These are phyloP conservation scores for Agrotis puta DNA, from an alignment of 2,888 invertebrate genomes.

Conservation along the genomic window DNA sequence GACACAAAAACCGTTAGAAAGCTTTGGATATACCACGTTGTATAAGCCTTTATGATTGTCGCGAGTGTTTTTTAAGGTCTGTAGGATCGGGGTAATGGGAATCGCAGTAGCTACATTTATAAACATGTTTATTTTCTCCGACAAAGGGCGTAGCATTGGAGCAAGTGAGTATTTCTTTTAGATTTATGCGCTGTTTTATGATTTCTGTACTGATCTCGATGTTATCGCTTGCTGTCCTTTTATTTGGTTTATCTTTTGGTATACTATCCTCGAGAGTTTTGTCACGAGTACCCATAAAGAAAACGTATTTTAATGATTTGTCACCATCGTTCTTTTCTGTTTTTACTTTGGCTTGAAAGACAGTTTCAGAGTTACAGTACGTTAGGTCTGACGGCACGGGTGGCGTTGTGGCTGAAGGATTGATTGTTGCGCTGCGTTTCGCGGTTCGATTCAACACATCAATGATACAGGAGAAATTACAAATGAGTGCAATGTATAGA, in stretches of 20 bases:
- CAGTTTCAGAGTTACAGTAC: background rate
- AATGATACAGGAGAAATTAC: no score
- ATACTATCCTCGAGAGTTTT: conserved; percentile 5
- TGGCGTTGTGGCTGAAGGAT: no score
- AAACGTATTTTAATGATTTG: conserved; percentile 32
- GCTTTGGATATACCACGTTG: background rate
- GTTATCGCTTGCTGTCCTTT: background rate
- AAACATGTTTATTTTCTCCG: conserved; percentile 65
- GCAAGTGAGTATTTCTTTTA: conserved; percentile 40
- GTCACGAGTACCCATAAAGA: conserved; percentile 51
- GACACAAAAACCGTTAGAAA: background rate
- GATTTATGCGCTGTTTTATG: conserved; percentile 30
- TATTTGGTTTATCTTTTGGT: background rate
- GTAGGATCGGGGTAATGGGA: conserved; percentile 63
- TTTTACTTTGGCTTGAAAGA: background rate
- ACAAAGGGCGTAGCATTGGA: conserved; percentile 75
- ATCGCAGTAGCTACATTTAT: conserved; percentile 70
- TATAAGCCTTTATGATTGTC: conserved; percentile 54
- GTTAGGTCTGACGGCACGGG: background rate
- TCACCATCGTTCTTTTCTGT: background rate
- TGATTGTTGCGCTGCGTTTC: no score
- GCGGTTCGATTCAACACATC: no score
- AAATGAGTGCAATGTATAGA: no score
- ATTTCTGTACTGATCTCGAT: conserved; percentile 10
- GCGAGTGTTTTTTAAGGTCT: conserved; percentile 70